phyloP scores from a whole-genome alignment of 2,797 vertebrate species.

The Petrocephalus schoutedeni region DNA sequence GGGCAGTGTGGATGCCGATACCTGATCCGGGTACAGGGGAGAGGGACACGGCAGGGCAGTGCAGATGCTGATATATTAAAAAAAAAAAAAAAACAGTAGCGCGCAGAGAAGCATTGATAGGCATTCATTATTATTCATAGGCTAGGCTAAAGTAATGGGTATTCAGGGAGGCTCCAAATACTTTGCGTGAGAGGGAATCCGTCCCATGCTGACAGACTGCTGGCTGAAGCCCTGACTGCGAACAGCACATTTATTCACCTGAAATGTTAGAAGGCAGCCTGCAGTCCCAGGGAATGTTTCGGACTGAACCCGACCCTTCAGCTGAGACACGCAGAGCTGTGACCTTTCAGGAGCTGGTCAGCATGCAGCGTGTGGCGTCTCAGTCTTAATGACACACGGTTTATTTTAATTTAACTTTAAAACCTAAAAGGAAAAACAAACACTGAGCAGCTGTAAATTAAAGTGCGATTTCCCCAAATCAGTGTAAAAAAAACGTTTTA shows the following conservation, averaged over 20 bases:
- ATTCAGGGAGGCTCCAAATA: neutral
- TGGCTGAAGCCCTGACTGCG: too few relatives aligned
- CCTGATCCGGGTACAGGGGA: neutral
- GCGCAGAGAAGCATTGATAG: neutral
- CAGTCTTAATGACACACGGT: neutral
- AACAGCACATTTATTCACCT: too few relatives aligned
- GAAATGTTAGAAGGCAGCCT: neutral
- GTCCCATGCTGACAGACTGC: neutral
- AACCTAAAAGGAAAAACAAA: neutral
- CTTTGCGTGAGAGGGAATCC: neutral
- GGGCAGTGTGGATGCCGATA: neutral
- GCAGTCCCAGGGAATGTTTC: neutral
- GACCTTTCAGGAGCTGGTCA: too few relatives aligned
- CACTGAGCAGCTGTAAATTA: neutral
- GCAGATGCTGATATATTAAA: neutral
- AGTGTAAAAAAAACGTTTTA: neutral
- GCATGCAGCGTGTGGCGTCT: neutral
- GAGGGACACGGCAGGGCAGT: neutral
- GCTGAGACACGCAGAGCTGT: neutral
- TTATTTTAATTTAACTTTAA: neutral
- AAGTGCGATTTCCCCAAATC: neutral
- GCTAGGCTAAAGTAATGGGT: neutral
- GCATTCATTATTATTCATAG: neutral
- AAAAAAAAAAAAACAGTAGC: neutral
- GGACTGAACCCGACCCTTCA: neutral